Conservation (phyloP, 2,113 vertebrate genomes). For the Butastur rufipennis region DNA sequence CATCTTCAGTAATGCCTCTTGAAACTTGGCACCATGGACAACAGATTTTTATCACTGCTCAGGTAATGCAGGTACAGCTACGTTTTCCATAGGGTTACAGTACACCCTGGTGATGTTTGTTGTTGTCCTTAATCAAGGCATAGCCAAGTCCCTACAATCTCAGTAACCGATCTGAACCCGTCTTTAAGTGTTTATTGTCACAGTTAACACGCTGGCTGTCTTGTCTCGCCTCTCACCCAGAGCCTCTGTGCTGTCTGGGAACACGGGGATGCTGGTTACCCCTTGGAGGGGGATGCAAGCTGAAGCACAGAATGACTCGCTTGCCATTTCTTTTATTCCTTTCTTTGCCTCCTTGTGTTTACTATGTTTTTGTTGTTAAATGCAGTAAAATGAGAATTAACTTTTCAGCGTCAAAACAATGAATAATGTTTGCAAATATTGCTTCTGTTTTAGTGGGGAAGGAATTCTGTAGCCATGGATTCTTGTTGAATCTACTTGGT, state of each 20-base stretch:
- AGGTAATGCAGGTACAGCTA: not conserved
- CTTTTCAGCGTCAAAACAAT: not conserved
- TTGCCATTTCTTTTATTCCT: not conserved
- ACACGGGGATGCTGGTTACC: not conserved
- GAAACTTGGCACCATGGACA: not conserved
- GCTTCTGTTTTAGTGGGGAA: not conserved
- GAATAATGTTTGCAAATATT: not conserved
- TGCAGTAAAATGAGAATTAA: not conserved
- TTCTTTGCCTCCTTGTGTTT: not conserved
- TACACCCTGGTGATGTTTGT: not conserved
- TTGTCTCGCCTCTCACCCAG: not conserved
- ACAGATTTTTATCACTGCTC: not conserved
- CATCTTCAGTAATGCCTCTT: not conserved
- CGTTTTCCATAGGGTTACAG: not conserved
- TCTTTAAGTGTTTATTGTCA: not conserved
- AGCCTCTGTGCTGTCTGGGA: not conserved
- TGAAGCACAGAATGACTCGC: not conserved
- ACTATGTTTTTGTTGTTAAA: not conserved
- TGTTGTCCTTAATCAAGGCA: not conserved
- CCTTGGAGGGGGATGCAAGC: not conserved
- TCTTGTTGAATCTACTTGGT: not conserved
- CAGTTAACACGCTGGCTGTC: not conserved
- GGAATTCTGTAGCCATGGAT: not conserved
- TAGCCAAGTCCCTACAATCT: not conserved
- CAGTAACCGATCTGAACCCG: not conserved